Evolutionary conservation across 1,140 invertebrate genomes (phyloP).

Genomic region (Diploscapter pachys): DNA sequence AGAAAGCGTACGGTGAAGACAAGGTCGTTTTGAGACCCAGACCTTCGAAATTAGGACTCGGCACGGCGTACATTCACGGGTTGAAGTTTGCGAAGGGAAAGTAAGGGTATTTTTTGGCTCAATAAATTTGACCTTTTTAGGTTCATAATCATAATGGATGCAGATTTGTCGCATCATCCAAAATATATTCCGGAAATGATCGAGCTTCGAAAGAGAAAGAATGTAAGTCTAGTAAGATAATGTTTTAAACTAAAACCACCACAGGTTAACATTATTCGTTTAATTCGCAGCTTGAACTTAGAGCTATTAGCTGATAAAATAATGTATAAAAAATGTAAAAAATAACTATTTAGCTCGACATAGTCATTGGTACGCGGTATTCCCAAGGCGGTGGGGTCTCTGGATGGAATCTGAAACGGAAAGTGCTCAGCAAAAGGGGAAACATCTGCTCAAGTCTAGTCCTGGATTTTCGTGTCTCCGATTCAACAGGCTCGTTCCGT

Average conservation of each 20-base stretch:
- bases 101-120: constrained; percentile 15
- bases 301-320: no score
- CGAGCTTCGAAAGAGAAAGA: constrained; percentile 34
- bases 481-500: constrained; percentile 97
- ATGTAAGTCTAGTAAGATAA: constrained; percentile 25
- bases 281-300: no score
- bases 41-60: constrained; percentile 88
- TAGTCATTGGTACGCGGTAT: constrained; percentile 87
- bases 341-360: constrained; percentile 70
- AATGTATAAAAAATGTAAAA: not conserved
- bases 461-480: constrained; percentile 84
- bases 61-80: constrained; percentile 87
- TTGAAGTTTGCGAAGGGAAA: constrained; percentile 94
- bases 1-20: constrained; percentile 77
- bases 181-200: constrained; percentile 94
- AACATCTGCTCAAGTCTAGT: constrained; percentile 78
- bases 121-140: not conserved
- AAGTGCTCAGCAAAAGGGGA: constrained; percentile 81
- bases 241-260: not conserved
- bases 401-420: constrained; percentile 96
- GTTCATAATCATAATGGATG: constrained; percentile 97
- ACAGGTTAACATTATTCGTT: no score
- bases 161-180: constrained; percentile 97
- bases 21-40: constrained; percentile 86
- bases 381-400: constrained; percentile 81